Conservation (phyloP, 2,888 invertebrate genomes). For the Eulithis testata region DNA sequence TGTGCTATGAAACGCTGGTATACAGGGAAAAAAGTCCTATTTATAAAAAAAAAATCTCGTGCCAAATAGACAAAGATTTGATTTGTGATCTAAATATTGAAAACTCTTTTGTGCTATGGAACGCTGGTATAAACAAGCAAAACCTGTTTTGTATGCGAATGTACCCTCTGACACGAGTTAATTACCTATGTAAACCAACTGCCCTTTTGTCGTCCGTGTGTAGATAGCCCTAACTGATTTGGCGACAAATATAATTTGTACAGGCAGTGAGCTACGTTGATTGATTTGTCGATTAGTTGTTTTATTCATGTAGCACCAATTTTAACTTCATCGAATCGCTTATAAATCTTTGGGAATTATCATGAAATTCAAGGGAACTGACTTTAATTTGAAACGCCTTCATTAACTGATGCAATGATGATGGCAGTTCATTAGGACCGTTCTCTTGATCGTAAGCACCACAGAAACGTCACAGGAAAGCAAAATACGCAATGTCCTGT, state of each 20-base stretch:
- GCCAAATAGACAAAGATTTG: too few species aligned
- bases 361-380: too few species aligned
- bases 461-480: too few species aligned
- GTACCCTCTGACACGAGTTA: slow-evolving; percentile 63
- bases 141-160: slow-evolving; percentile 18
- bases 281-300: slow-evolving; percentile 33
- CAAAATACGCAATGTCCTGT: too few species aligned
- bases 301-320: not conserved
- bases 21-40: not conserved
- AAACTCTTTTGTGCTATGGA: not conserved
- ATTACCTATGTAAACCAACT: slow-evolving; percentile 80
- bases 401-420: too few species aligned
- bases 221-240: slow-evolving; percentile 58
- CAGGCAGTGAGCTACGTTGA: slow-evolving; percentile 42
- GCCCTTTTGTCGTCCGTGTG: slow-evolving; percentile 63
- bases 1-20: not conserved
- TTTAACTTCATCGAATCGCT: not conserved
- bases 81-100: too few species aligned
- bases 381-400: too few species aligned
- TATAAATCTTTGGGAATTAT: too few species aligned
- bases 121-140: not conserved
- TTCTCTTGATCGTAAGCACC: too few species aligned
- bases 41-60: too few species aligned
- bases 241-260: slow-evolving; percentile 56
- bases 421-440: too few species aligned